Conservation (phyloP, 2,888 invertebrate species). For the Stenodema calcarata region DNA sequence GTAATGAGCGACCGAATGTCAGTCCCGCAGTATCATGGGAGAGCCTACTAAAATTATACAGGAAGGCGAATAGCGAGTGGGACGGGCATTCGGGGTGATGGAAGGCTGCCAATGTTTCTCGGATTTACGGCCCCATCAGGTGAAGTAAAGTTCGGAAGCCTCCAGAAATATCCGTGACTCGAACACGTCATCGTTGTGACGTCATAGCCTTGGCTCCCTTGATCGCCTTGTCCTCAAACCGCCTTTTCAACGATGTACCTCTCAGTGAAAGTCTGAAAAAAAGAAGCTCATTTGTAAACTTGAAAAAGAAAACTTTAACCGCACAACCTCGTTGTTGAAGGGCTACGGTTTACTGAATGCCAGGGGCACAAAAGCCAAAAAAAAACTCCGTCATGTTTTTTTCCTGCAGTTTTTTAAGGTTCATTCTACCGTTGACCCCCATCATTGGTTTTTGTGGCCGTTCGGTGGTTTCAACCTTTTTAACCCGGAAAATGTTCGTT, state of each 20-base stretch:
- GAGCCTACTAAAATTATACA: neutral
- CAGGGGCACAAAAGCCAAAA: too few species aligned
- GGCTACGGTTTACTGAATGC: too few species aligned
- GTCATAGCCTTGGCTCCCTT: neutral
- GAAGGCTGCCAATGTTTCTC: neutral
- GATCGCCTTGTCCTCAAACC: neutral
- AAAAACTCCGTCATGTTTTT: too few species aligned
- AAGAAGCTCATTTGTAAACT: too few species aligned
- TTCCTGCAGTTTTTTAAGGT: too few species aligned
- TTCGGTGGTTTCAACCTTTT: too few species aligned
- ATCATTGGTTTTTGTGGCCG: too few species aligned
- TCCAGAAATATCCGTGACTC: neutral
- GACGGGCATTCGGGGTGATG: neutral
- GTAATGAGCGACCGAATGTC: neutral
- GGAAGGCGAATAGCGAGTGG: neutral
- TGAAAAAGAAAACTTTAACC: too few species aligned
- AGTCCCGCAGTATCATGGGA: neutral
- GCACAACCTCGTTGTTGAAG: too few species aligned
- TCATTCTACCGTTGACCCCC: too few species aligned
- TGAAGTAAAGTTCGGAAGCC: neutral
- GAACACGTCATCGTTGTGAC: constrained; percentile 28
- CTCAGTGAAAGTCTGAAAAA: too few species aligned
- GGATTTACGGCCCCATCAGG: neutral
- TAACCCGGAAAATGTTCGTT: too few species aligned
- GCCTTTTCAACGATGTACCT: neutral